Conservation (phyloP, 1,140 invertebrate genomes). For the Cyclina sinensis region DNA sequence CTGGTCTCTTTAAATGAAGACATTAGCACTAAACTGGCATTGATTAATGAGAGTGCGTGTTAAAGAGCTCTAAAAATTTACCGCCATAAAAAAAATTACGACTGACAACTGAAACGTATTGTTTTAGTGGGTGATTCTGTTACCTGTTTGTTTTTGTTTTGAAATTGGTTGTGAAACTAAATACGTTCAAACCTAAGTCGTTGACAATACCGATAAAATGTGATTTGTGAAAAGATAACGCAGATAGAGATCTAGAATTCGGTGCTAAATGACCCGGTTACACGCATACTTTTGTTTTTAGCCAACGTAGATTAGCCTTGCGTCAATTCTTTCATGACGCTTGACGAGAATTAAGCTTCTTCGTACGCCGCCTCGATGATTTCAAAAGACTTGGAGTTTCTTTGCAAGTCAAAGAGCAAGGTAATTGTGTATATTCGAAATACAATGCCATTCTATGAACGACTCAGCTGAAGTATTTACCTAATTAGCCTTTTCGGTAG, state of each 20-base stretch:
- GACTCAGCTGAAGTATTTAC: not conserved
- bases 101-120: constrained; percentile 3
- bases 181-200: not conserved
- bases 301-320: constrained; percentile 23
- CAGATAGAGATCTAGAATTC: constrained; percentile 35
- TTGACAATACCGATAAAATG: constrained; percentile 58
- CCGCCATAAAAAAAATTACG: not conserved
- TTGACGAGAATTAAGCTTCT: not conserved
- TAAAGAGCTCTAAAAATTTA: not conserved
- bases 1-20: not conserved
- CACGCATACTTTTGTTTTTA: constrained; percentile 35
- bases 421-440: not conserved
- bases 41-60: constrained; percentile 43
- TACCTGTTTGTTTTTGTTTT: not conserved
- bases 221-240: constrained; percentile 31
- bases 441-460: not conserved
- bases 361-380: constrained; percentile 11
- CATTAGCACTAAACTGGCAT: constrained; percentile 36
- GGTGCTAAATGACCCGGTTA: constrained; percentile 39
- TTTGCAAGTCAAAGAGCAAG: not conserved
- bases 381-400: not conserved
- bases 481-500: not conserved
- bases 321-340: not conserved
- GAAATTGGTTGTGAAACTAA: constrained; percentile 5
- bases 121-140: constrained; percentile 14